Evolutionary conservation across 2,113 vertebrate species (phyloP), one percentile per base, ranked within the genome.

Genomic region (Campylomormyrus numenius): DNA sequence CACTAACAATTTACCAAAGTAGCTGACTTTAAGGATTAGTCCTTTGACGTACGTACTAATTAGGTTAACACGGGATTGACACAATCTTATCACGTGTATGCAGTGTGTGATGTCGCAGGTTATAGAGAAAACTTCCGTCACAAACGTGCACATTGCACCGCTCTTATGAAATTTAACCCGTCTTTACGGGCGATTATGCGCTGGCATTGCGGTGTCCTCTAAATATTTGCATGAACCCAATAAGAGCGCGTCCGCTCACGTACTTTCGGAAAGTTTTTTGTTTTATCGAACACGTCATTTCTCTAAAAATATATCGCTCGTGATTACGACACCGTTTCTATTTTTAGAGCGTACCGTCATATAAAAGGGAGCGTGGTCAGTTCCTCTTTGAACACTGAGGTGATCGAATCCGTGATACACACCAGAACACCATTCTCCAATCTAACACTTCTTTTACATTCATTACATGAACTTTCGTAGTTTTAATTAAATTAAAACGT

Each of bases 281-380:
- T 49, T 86, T 80, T 50, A n/a, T 31, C n/a, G 49, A 70, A 88
- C 31, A 74, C 86, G 90, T 90, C 90, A 90, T 53, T 56, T 90
- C 48, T 88, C 86, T 90, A 88, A 88, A 90, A 90, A 90, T 90
- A 90, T 56, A 42, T 17, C 58, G 6, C 85, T 46, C 46, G 83
- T 52, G 46, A 87, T 90, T 90, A 70, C 89, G 53, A 90, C 89
- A 90, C 85, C 46, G 19, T 74, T 89, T 89, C 89, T 89, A 89
- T 85, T 85, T 89, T 89, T 89, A 62, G 80, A 85, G 6, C 80
- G 84, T 3, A 35, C 21, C 35, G 52, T 62, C 50, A 49, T 53
- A 89, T 89, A 89, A 52, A 89, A 80, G 66, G 24, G 7, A 84
- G 21, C 77, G 42, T 56, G 89, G 50, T 48, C 80, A 85, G 52